Evolutionary conservation across 2,797 vertebrate genomes (phyloP).

Genomic region (Coendou prehensilis): DNA sequence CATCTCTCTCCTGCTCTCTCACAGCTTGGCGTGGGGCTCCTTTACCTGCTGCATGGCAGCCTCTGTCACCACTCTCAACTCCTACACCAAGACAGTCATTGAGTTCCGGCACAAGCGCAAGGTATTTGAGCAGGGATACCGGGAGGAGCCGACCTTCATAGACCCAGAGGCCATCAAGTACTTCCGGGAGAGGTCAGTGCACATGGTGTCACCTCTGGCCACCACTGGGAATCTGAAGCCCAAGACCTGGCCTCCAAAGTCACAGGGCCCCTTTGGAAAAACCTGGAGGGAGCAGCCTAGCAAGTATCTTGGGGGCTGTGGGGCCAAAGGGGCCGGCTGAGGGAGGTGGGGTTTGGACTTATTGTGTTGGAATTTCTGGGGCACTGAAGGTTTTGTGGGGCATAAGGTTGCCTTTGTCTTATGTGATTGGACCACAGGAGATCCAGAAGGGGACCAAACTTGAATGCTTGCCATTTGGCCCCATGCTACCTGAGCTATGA

Average conservation of each 20-base stretch:
- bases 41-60: slow-evolving; percentile 99
- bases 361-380: neutral
- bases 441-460: neutral
- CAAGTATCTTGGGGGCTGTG: neutral
- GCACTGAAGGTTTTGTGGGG: neutral
- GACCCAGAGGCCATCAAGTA: slow-evolving; percentile 96
- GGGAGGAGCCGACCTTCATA: slow-evolving; percentile 95
- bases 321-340: neutral
- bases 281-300: neutral
- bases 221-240: neutral
- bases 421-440: neutral
- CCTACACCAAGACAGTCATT: slow-evolving; percentile 98
- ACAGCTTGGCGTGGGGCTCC: slow-evolving; percentile 97
- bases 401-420: neutral
- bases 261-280: neutral
- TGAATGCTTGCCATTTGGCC: neutral
- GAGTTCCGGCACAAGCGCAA: slow-evolving; percentile 98
- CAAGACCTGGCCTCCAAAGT: neutral
- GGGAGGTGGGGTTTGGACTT: neutral
- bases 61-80: slow-evolving; percentile 98
- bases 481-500: neutral
- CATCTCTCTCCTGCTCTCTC: slow-evolving; percentile 80
- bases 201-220: slow-evolving; percentile 72
- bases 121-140: slow-evolving; percentile 95
- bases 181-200: slow-evolving; percentile 94